Conservation (phyloP, 2,888 invertebrate genomes). For the Agrochola lychnidis region DNA sequence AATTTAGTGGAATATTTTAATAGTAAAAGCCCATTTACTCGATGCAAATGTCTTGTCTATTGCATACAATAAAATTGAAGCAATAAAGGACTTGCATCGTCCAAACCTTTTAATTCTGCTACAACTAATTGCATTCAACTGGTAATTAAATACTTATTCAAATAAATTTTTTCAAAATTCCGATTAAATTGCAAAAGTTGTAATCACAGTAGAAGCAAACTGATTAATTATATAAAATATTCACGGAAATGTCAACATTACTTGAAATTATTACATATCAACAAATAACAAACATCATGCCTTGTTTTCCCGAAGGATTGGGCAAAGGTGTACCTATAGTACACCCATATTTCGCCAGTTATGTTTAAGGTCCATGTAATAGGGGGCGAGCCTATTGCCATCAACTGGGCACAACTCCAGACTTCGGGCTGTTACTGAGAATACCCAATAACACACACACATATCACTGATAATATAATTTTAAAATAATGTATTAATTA, state of each 20-base stretch:
- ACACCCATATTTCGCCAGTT: too few relatives aligned
- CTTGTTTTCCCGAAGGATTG: too few relatives aligned
- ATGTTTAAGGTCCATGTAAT: too few relatives aligned
- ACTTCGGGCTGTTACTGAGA: too few relatives aligned
- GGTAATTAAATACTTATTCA: background rate
- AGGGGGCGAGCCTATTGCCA: too few relatives aligned
- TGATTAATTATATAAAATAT: background rate
- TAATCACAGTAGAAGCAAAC: background rate
- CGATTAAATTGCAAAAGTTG: background rate
- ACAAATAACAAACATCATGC: too few relatives aligned
- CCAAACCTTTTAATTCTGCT: background rate
- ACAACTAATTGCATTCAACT: conserved; percentile 11
- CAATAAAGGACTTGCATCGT: background rate
- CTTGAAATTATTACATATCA: background rate
- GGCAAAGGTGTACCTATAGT: too few relatives aligned
- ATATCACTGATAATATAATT: background rate
- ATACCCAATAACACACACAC: too few relatives aligned
- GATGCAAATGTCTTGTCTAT: conserved; percentile 9
- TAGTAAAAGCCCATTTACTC: background rate
- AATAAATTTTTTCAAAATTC: background rate
- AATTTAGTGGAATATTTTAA: conserved; percentile 15
- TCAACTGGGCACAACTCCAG: too few relatives aligned
- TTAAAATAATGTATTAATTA: background rate
- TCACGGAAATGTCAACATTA: background rate
- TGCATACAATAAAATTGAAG: conserved; percentile 1